phyloP scores from a whole-genome alignment of 2,113 vertebrate genomes.

The Ploceus nigricollis region DNA sequence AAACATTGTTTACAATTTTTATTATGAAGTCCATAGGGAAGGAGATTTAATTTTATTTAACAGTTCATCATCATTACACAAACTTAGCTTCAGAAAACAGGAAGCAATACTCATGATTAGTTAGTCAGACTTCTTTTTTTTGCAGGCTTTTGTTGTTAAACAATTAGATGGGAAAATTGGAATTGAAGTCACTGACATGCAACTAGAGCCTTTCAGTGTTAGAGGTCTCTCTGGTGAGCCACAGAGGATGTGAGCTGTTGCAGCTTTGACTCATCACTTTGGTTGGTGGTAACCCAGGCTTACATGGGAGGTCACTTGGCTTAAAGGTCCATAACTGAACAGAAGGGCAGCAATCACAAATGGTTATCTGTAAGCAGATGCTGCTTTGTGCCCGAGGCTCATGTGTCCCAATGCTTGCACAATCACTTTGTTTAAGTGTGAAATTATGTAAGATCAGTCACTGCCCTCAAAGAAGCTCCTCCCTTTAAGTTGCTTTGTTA shows the following conservation, averaged over 20 bases:
- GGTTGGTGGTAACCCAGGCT: not conserved
- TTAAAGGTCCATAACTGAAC: not conserved
- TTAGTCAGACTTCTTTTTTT: not conserved
- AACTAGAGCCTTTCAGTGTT: not conserved
- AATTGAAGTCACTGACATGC: not conserved
- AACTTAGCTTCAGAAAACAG: slow-evolving; percentile 36
- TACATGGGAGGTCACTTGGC: not conserved
- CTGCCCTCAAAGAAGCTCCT: not conserved
- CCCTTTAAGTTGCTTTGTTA: not conserved
- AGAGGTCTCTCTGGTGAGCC: slow-evolving; percentile 23
- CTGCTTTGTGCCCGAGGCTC: not conserved
- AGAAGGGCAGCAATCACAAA: not conserved
- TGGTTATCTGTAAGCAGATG: not conserved
- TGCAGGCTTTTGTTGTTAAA: not conserved
- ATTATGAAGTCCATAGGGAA: slow-evolving; percentile 1
- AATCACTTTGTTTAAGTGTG: not conserved
- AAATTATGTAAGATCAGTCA: not conserved
- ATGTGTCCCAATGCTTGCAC: not conserved
- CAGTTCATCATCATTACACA: slow-evolving; percentile 38
- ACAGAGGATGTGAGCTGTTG: slow-evolving; percentile 28
- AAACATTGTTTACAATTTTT: slow-evolving; percentile 30
- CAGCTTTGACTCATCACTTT: not conserved
- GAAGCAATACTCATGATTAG: slow-evolving; percentile 2
- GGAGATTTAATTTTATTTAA: slow-evolving; percentile 26
- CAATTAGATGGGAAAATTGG: not conserved